Percentiles rank a stretch among this genome's conserved stretches.
These are phyloP conservation scores for Lasius fuliginosus DNA, from an alignment of 2,888 invertebrate species.

Conservation along the genomic window DNA sequence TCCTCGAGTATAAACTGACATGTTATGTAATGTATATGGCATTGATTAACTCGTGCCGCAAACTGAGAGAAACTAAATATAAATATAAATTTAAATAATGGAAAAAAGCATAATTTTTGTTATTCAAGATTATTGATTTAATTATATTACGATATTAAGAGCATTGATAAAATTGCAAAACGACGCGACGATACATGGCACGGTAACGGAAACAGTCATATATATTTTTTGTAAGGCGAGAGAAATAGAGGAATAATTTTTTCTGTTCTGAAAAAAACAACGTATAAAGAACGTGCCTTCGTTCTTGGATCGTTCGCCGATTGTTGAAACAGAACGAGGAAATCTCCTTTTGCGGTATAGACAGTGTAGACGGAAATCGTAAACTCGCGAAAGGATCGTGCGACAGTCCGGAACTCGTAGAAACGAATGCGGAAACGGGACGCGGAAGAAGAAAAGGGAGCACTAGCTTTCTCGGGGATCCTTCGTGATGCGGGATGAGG, in stretches of 20 bases:
- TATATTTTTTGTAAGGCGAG: background rate
- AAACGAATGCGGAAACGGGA: slow-evolving; percentile 66
- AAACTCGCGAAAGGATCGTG: slow-evolving; percentile 71
- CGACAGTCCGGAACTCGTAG: slow-evolving; percentile 66
- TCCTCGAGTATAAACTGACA: slow-evolving; percentile 12
- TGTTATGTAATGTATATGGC: background rate
- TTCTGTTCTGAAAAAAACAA: slow-evolving; percentile 21
- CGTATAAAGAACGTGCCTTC: slow-evolving; percentile 22
- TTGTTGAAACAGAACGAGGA: slow-evolving; percentile 60
- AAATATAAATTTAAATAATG: background rate
- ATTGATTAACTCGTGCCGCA: background rate
- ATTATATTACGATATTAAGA: background rate
- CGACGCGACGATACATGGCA: background rate
- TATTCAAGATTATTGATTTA: background rate
- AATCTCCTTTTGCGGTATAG: slow-evolving; percentile 63
- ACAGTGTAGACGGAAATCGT: slow-evolving; percentile 72
- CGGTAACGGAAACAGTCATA: background rate
- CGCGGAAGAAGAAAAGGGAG: slow-evolving; percentile 39
- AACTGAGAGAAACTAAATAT: background rate
- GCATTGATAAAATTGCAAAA: background rate
- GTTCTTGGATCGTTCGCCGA: slow-evolving; percentile 36
- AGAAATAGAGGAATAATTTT: background rate
- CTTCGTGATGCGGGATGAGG: slow-evolving; percentile 18
- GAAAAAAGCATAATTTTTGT: background rate
- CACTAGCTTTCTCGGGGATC: background rate